These are phyloP conservation scores for Agrotis puta DNA, from an alignment of 2,888 invertebrate genomes.

Conservation along the genomic window DNA sequence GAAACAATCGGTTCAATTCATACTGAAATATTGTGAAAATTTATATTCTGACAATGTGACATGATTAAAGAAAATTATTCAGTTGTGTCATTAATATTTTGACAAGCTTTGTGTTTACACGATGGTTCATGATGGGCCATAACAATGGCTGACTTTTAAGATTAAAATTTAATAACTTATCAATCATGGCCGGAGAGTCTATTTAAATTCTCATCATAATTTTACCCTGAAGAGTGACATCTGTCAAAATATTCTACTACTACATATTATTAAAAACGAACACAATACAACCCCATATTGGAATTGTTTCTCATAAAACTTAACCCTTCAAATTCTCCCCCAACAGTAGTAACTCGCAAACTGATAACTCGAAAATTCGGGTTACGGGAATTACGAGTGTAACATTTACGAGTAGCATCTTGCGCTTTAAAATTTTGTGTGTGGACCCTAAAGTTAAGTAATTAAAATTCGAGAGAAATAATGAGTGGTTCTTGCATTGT, in stretches of 20 bases:
- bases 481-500: constrained; percentile 52
- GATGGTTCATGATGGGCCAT: background rate
- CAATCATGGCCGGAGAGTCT: background rate
- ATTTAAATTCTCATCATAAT: constrained; percentile 19
- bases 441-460: constrained; percentile 56
- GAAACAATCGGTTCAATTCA: constrained; percentile 33
- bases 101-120: constrained; percentile 10
- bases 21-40: constrained; percentile 29
- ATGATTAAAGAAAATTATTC: constrained; percentile 19
- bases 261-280: constrained; percentile 27
- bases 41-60: constrained; percentile 12
- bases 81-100: constrained; percentile 9
- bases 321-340: constrained; percentile 50
- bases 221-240: constrained; percentile 30
- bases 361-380: constrained; percentile 52
- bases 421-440: constrained; percentile 43
- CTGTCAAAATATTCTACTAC: constrained; percentile 28
- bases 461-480: constrained; percentile 55
- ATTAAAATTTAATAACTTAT: background rate
- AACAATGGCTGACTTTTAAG: background rate
- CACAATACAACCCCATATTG: constrained; percentile 40
- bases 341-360: constrained; percentile 18
- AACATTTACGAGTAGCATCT: constrained; percentile 39
- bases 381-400: constrained; percentile 24
- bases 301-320: constrained; percentile 23